Percentiles rank a stretch among this genome's conserved stretches.
These are phyloP conservation scores for Pterocles orientalis DNA, from an alignment of 2,113 vertebrate genomes.

Conservation along the genomic window DNA sequence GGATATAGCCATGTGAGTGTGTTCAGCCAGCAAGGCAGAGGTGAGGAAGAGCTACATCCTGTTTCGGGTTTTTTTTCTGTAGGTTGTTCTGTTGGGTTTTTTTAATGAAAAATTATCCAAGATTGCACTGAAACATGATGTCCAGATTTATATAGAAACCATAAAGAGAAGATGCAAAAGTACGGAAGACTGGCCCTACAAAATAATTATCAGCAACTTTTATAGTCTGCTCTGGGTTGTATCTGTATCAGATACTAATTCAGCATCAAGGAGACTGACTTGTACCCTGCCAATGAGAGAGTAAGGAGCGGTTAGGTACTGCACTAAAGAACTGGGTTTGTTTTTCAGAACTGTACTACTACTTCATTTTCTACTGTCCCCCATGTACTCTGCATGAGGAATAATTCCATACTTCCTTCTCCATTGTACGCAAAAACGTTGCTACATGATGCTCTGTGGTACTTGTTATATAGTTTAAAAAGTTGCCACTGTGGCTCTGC, in stretches of 20 bases:
- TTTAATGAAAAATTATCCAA: neutral
- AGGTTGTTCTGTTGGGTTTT: neutral
- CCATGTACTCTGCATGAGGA: neutral
- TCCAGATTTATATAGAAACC: constrained; percentile 15
- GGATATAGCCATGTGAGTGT: neutral
- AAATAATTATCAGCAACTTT: constrained; percentile 23
- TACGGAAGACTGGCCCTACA: neutral
- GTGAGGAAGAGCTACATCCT: neutral
- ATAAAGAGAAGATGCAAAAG: neutral
- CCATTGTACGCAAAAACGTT: neutral
- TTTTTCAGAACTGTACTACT: neutral
- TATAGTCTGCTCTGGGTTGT: neutral
- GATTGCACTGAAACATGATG: neutral
- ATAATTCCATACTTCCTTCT: neutral
- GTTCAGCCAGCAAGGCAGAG: neutral
- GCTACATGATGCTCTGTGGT: neutral
- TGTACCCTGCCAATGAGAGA: accelerated
- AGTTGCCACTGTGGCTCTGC: neutral
- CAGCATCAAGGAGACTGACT: neutral
- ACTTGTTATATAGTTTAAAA: neutral
- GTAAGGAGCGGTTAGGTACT: neutral
- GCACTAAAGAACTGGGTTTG: neutral
- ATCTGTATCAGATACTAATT: neutral
- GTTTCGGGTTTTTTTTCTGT: accelerated
- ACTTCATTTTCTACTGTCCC: neutral